Percentiles rank a stretch among this genome's conserved stretches.
These are phyloP conservation scores for Phenganax stokvisi DNA, from an alignment of 92 coral and sea anemone genomes.

Conservation along the genomic window DNA sequence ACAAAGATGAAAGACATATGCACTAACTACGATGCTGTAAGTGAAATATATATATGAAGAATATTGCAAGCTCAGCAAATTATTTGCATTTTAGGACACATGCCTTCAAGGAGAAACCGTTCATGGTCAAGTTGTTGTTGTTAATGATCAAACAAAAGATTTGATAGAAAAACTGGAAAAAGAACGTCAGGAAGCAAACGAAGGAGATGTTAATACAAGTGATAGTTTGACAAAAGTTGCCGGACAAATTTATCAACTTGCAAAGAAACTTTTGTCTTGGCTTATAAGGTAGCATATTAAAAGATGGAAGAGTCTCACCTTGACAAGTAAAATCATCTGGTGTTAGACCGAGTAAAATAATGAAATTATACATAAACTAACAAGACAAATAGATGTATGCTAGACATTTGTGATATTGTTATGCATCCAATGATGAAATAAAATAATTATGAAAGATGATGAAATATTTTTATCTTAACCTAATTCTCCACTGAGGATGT, in stretches of 20 bases:
- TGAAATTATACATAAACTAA: not conserved
- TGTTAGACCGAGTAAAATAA: not conserved
- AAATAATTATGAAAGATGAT: too few species aligned
- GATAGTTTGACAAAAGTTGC: conserved; percentile 20
- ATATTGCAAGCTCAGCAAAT: not conserved
- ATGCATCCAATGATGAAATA: not conserved
- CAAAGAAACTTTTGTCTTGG: conserved; percentile 40
- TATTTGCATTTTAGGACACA: not conserved
- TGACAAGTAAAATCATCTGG: too few species aligned
- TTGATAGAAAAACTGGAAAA: conserved; percentile 33
- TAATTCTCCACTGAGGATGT: too few species aligned
- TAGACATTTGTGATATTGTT: not conserved
- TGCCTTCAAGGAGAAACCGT: conserved; percentile 35
- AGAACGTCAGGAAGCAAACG: conserved; percentile 11
- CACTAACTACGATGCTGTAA: not conserved
- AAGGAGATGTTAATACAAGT: conserved; percentile 13
- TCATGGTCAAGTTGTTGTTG: conserved; percentile 30
- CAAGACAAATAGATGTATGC: not conserved
- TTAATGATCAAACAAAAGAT: conserved; percentile 23
- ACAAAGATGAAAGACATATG: too few species aligned
- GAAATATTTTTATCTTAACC: too few species aligned
- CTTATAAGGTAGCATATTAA: conserved; percentile 14
- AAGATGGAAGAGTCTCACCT: too few species aligned
- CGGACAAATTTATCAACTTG: conserved; percentile 34
- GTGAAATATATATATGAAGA: not conserved